phyloP scores from a whole-genome alignment of 30 jellyfish, hydroid and myxozoan genomes.

The Catostylus mosaicus region DNA sequence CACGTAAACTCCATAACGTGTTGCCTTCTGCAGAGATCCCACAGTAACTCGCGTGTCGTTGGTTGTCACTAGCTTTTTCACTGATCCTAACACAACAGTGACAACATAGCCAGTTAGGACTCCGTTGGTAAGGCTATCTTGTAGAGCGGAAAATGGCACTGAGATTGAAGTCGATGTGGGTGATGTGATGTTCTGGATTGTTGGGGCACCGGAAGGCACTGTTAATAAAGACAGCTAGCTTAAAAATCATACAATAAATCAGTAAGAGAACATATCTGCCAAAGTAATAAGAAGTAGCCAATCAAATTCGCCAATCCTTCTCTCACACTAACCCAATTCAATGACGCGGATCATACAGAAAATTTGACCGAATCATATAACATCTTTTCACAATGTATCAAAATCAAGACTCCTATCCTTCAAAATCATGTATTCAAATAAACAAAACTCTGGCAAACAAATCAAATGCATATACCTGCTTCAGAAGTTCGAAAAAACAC shows the following conservation, averaged over 20 bases:
- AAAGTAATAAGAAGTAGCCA: too few relatives aligned
- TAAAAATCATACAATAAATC: too few relatives aligned
- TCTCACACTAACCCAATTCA: too few relatives aligned
- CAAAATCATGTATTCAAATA: too few relatives aligned
- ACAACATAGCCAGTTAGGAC: constrained; percentile 23
- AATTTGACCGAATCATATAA: too few relatives aligned
- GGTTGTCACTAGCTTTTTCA: neutral
- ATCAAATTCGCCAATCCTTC: too few relatives aligned
- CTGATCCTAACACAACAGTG: neutral
- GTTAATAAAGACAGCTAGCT: neutral
- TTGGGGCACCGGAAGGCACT: constrained; percentile 65
- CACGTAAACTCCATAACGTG: constrained; percentile 16
- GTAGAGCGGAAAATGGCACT: constrained; percentile 2
- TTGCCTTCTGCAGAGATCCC: constrained; percentile 12
- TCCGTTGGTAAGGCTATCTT: constrained; percentile 9
- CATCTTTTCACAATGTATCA: too few relatives aligned
- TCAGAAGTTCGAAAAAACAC: constrained; percentile 18
- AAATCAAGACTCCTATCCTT: too few relatives aligned
- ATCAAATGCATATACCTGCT: too few relatives aligned
- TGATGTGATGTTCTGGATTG: constrained; percentile 24
- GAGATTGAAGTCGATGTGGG: constrained; percentile 39
- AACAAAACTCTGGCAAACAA: too few relatives aligned
- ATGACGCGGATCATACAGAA: too few relatives aligned
- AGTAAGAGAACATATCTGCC: too few relatives aligned
- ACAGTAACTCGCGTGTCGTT: constrained; percentile 27